Conservation (phyloP, 1,140 invertebrate genomes). For the Oncopeltus fasciatus region DNA sequence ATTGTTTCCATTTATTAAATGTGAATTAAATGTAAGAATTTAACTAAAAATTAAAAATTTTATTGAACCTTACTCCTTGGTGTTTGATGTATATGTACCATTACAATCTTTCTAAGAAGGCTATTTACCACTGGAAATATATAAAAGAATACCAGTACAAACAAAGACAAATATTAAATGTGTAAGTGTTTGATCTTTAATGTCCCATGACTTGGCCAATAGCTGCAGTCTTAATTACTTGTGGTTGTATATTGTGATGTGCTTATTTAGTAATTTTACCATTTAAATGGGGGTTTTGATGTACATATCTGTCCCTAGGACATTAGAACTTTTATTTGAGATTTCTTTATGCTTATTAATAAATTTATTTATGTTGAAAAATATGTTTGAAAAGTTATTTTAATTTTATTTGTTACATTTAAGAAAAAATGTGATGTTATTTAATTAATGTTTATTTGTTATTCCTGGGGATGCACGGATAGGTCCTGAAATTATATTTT, state of each 20-base stretch:
- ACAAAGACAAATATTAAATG: constrained; percentile 9
- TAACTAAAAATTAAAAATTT: neutral
- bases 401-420: constrained; percentile 1
- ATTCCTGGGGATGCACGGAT: neutral
- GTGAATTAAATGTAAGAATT: neutral
- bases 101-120: constrained; percentile 9
- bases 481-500: neutral
- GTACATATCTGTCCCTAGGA: constrained; percentile 12
- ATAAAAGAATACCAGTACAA: constrained; percentile 5
- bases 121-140: constrained; percentile 1
- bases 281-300: neutral
- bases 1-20: constrained; percentile 13
- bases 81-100: too few species aligned
- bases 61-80: too few species aligned
- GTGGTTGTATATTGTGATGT: constrained; percentile 5
- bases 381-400: constrained; percentile 1
- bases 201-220: constrained; percentile 10
- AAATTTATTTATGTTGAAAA: constrained; percentile 4
- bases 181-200: neutral
- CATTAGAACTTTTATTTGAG: constrained; percentile 1
- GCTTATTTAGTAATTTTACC: neutral
- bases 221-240: neutral
- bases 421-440: constrained; percentile 16
- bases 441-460: constrained; percentile 8
- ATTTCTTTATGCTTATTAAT: constrained; percentile 3